Conservation (phyloP, 1,140 invertebrate genomes). For the Neocloeon triangulifer region DNA sequence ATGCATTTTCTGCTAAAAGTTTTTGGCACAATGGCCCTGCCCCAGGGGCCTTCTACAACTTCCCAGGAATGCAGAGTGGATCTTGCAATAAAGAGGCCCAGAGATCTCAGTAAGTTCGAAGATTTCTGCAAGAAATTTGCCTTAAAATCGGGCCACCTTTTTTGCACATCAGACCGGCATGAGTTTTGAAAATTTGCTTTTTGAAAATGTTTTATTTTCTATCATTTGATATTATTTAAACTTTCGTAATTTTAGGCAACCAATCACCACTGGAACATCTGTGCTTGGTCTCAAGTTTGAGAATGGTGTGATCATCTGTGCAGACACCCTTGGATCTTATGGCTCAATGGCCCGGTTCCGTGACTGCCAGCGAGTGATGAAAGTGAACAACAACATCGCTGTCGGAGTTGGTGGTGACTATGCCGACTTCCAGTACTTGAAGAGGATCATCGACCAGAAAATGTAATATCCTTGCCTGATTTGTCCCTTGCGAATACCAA, state of each 20-base stretch:
- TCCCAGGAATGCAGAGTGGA: constrained; percentile 22
- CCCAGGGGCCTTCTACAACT: constrained; percentile 44
- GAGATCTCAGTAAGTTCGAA: constrained; percentile 37
- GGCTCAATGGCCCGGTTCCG: constrained; percentile 73
- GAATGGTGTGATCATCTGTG: constrained; percentile 73
- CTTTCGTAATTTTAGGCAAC: constrained; percentile 30
- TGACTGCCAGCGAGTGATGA: constrained; percentile 57
- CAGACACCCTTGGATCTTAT: constrained; percentile 79
- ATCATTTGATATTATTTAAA: constrained; percentile 4
- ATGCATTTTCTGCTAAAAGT: constrained; percentile 15
- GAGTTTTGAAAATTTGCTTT: neutral
- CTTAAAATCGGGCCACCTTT: neutral
- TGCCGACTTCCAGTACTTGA: constrained; percentile 84
- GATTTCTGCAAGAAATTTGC: neutral
- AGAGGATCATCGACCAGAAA: constrained; percentile 72
- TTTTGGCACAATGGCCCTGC: constrained; percentile 48
- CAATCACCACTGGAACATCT: constrained; percentile 75
- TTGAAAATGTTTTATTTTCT: constrained; percentile 3
- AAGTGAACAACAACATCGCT: constrained; percentile 77
- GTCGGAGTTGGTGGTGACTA: constrained; percentile 80
- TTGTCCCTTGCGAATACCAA: constrained; percentile 3
- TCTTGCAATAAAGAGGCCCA: constrained; percentile 19
- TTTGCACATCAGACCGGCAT: neutral
- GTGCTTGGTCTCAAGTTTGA: constrained; percentile 72
- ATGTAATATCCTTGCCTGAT: constrained; percentile 33